Evolutionary conservation across 2,113 vertebrate species (phyloP).

Genomic region (Corythoichthys intestinalis): DNA sequence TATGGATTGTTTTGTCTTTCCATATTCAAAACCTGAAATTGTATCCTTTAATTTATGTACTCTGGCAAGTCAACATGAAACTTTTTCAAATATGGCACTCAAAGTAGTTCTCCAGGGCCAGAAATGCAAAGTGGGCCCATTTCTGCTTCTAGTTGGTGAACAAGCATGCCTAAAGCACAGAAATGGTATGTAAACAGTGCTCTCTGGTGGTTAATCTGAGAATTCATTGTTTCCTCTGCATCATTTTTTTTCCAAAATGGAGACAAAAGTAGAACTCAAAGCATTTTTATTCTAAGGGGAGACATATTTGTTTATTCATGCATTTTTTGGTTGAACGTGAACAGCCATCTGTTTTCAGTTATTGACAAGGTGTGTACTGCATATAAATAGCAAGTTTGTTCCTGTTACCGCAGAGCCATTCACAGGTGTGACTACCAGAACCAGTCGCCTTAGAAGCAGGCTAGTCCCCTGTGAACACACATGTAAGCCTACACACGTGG

Average conservation of each 20-base stretch:
- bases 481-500: conserved; percentile 22
- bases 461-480: conserved; percentile 11
- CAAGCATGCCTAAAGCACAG: background rate
- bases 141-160: conserved; percentile 1
- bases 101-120: conserved; percentile 22
- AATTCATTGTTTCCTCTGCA: background rate
- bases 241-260: background rate
- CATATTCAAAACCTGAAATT: conserved; percentile 34
- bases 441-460: conserved; percentile 2
- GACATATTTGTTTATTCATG: conserved; percentile 6
- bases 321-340: conserved; percentile 14
- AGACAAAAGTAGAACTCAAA: background rate
- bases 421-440: conserved; percentile 57
- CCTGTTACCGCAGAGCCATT: conserved; percentile 52
- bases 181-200: conserved; percentile 50
- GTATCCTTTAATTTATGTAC: conserved; percentile 25
- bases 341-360: conserved; percentile 40
- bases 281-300: background rate
- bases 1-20: conserved; percentile 16
- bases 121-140: conserved; percentile 20
- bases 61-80: conserved; percentile 18
- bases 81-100: conserved; percentile 37
- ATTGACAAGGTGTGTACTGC: conserved; percentile 63
- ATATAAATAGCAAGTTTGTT: conserved; percentile 45
- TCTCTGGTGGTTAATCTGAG: conserved; percentile 59